Evolutionary conservation across 2,797 vertebrate genomes (phyloP).

Genomic region (Hippoglossus hippoglossus): DNA sequence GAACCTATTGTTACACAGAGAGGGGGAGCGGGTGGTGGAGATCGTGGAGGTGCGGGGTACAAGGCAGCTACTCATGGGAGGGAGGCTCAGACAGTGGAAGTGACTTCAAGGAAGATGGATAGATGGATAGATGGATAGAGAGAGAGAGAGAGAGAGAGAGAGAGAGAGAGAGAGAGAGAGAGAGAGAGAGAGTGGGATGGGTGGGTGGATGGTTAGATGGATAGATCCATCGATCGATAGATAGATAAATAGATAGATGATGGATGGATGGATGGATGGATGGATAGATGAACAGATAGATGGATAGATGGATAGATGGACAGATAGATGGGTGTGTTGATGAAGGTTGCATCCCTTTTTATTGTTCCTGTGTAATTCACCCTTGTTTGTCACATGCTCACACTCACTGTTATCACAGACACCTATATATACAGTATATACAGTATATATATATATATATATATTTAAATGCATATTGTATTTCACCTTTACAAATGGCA

Average conservation of each 20-base stretch:
- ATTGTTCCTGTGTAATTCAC: slow-evolving; percentile 27
- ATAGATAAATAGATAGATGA: neutral
- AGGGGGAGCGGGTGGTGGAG: neutral
- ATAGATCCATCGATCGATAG: too few species aligned
- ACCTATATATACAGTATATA: too few species aligned
- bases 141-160: slow-evolving; percentile 6
- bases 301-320: neutral
- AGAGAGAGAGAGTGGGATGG: too few species aligned
- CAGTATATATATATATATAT: neutral
- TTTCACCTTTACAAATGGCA: slow-evolving; percentile 6
- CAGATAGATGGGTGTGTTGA: neutral
- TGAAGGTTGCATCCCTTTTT: neutral
- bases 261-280: too few species aligned
- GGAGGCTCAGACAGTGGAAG: slow-evolving; percentile 10
- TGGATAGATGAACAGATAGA: neutral
- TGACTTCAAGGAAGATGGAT: slow-evolving; percentile 26
- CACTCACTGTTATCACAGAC: neutral
- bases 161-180: neutral
- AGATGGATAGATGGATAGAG: neutral
- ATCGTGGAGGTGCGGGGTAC: neutral
- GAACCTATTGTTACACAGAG: slow-evolving; percentile 70
- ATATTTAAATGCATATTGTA: neutral
- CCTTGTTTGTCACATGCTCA: slow-evolving; percentile 24
- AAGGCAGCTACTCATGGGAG: neutral
- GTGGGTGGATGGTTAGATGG: too few species aligned